Conservation (phyloP, 2,113 vertebrate species). For the Synodontis membranacea region DNA sequence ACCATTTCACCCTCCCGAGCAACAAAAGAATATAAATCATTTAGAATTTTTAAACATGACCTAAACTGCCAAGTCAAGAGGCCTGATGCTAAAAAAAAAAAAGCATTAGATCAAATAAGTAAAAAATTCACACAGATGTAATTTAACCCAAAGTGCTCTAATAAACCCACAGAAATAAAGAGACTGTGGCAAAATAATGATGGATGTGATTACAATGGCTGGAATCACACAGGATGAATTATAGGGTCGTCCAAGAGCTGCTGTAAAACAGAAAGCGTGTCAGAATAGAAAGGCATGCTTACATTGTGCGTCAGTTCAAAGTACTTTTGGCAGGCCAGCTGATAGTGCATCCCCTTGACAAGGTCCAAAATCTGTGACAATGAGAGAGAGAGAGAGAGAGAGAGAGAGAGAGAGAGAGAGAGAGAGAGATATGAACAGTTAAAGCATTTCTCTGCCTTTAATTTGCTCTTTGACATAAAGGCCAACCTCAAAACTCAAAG, state of each 20-base stretch:
- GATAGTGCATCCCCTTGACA: conserved; percentile 95
- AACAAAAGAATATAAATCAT: conserved; percentile 13
- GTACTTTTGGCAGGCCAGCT: conserved; percentile 97
- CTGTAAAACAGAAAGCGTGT: conserved; percentile 43
- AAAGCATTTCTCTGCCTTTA: background rate
- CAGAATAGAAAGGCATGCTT: conserved; percentile 72
- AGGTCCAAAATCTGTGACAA: conserved; percentile 86
- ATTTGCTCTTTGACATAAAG: conserved; percentile 1
- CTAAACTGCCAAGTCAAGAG: conserved; percentile 58
- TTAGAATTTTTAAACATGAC: conserved; percentile 45
- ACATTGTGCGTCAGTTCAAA: conserved; percentile 93
- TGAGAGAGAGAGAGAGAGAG: conserved; percentile 27
- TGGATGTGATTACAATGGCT: conserved; percentile 59
- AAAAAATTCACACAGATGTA: conserved; percentile 55
- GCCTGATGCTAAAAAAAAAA: conserved; percentile 52
- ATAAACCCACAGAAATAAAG: conserved; percentile 68
- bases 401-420: background rate
- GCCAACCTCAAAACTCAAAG: background rate
- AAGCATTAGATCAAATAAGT: conserved; percentile 60
- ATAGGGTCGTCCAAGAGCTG: conserved; percentile 49
- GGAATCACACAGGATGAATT: conserved; percentile 51
- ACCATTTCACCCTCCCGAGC: background rate
- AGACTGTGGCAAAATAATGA: conserved; percentile 60
- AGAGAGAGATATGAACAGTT: conserved; percentile 25
- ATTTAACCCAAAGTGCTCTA: conserved; percentile 59